Base-by-base conservation (phyloP, 2,113 vertebrate species). In the Spea bombifrons region DNA sequence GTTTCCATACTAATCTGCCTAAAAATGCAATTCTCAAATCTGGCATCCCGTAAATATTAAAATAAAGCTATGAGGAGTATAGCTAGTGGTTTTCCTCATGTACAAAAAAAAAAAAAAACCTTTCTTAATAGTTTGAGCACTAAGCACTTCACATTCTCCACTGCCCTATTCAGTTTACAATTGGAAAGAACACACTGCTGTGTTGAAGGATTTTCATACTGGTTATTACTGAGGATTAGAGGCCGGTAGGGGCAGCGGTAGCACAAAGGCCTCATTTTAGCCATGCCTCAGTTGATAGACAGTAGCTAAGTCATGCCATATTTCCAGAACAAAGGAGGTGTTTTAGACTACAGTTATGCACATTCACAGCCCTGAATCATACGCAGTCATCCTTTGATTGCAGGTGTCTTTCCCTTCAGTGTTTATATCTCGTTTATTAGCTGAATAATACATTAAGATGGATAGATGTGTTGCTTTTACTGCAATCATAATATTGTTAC, bases 211-310 rank as follows among this genome's bases (percentile, higher is more conserved):
- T 76, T 47, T 43, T 76, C 50, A 45, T 57, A 76, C 50, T 76
- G 65, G 75, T 76, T 76, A 76, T 76, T 76, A 67, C 50, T 10
- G 65, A 69, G 75, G 66, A 76, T 69, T 76, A 76, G 75, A 69
- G 65, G 53, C 65, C 66, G 15, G 52, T 17, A 69, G 50, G 74
- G 65, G 45, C 53, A 67, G 66, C 52, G 47, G 12, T 17, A 59
- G 65, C 75, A 68, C 66, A 76, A 68, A 76, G 53, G 66, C 75
- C 65, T 67, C 66, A 76, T 76, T 76, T 76, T 49, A 76, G 50
- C 75, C 66, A 46, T 76, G 66, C 13, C 65, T 61, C 57, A 8
- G 55, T 55, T 75, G 74, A 55, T 43, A 75, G 74, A 75, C 17
- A 44, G 63, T 57, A 16, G 66, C 63, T 75, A 63, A 65, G 73